Evolutionary conservation across 2,113 vertebrate genomes (phyloP).

Genomic region (Irena cyanogastra): DNA sequence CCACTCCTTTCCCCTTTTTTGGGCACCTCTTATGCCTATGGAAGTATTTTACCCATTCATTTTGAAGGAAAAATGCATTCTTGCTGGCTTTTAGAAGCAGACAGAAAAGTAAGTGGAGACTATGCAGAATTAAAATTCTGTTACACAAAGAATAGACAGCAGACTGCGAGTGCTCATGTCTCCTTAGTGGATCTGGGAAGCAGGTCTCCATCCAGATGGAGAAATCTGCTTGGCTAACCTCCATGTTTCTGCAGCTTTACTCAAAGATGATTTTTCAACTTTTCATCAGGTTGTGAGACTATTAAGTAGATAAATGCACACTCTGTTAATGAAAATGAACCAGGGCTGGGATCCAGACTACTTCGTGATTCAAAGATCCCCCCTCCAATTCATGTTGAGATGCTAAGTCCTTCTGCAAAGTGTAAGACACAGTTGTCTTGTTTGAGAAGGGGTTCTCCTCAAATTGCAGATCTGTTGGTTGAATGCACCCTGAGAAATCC

Average conservation of each 20-base stretch:
- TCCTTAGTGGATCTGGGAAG: not conserved
- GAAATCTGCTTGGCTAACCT: not conserved
- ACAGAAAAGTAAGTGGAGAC: not conserved
- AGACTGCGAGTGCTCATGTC: not conserved
- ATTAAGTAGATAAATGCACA: not conserved
- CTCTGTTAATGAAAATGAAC: not conserved
- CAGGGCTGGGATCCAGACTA: not conserved
- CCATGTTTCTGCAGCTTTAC: not conserved
- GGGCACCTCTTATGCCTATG: not conserved
- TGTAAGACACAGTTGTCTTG: not conserved
- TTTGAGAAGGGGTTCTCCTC: not conserved
- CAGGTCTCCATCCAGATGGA: not conserved
- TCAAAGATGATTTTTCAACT: not conserved
- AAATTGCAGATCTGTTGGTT: not conserved
- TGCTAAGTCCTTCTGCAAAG: not conserved
- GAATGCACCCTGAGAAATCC: not conserved
- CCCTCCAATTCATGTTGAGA: not conserved
- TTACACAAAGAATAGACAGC: not conserved
- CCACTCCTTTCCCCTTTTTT: accelerated
- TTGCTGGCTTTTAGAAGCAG: not conserved
- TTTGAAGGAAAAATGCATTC: not conserved
- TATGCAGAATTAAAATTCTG: not conserved
- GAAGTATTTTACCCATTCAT: not conserved
- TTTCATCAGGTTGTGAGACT: not conserved
- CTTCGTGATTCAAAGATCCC: not conserved